Percentiles rank a stretch among this genome's conserved stretches.
Evolutionary conservation across 2,888 invertebrate species (phyloP).

Genomic region (Noctua comes): DNA sequence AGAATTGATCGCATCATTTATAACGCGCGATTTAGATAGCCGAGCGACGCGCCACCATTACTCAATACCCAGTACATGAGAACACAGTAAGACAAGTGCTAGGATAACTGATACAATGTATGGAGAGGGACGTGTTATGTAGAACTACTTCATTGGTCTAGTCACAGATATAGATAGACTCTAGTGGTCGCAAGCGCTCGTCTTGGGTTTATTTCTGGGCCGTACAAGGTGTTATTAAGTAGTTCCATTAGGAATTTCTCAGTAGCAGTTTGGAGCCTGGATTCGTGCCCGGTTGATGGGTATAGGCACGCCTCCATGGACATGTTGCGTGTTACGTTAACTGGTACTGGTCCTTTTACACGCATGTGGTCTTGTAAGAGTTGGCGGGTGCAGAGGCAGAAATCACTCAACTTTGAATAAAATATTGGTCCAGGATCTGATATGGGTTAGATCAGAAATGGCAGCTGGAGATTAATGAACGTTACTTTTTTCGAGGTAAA

Average conservation of each 20-base stretch:
- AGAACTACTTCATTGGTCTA: not conserved
- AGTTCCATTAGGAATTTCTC: not conserved
- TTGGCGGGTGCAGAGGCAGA: not conserved
- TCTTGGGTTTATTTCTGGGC: not conserved
- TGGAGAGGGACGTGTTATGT: not conserved
- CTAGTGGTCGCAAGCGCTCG: not conserved
- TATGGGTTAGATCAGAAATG: not conserved
- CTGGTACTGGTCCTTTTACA: not conserved
- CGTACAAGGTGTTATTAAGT: not conserved
- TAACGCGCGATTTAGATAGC: slow-evolving; percentile 85
- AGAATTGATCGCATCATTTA: slow-evolving; percentile 87
- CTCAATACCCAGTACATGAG: slow-evolving; percentile 64
- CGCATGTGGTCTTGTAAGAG: not conserved
- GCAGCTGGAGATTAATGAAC: not conserved
- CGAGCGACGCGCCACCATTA: slow-evolving; percentile 73
- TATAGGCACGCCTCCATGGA: not conserved
- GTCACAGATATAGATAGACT: too few relatives aligned
- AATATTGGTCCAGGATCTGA: not conserved
- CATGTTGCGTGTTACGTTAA: not conserved
- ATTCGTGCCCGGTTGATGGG: not conserved
- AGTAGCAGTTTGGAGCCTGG: not conserved
- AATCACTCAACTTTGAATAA: not conserved
- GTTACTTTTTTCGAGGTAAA: not conserved
- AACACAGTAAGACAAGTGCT: slow-evolving; percentile 48
- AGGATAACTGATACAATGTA: not conserved